Conservation (phyloP, 92 coral and sea anemone species). For the Galaxea fascicularis region DNA sequence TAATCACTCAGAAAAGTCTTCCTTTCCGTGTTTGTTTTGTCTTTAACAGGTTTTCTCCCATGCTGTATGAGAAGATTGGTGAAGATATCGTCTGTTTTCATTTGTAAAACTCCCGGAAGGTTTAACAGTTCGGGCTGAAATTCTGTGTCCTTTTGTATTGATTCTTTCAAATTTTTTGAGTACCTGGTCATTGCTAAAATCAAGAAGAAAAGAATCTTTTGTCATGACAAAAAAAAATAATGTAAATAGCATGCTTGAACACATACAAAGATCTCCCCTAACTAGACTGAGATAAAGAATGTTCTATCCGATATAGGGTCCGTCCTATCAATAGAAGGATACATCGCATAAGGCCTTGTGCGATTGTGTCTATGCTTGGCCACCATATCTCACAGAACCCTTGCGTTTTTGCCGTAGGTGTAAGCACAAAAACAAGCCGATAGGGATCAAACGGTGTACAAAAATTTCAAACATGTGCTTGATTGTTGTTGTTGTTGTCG, state of each 20-base stretch:
- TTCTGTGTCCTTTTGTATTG: slow-evolving; percentile 21
- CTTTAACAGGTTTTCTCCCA: slow-evolving; percentile 18
- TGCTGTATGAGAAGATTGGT: slow-evolving; percentile 55
- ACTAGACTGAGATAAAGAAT: no score
- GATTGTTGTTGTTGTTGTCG: background rate
- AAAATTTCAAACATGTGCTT: background rate
- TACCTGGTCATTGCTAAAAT: background rate
- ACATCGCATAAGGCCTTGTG: background rate
- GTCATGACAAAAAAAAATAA: no score
- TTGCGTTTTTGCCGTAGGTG: background rate
- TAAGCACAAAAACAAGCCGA: background rate
- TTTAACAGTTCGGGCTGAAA: slow-evolving; percentile 32
- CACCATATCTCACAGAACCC: background rate
- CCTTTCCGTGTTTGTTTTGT: background rate
- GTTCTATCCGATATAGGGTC: background rate
- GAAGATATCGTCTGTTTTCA: slow-evolving; percentile 48
- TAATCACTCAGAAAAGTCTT: slow-evolving; percentile 5
- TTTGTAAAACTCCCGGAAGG: background rate
- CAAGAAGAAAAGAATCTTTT: background rate
- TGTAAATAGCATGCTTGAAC: no score
- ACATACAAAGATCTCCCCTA: no score
- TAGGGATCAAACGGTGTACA: background rate
- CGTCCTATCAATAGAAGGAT: background rate
- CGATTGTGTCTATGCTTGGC: background rate
- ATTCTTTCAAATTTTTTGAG: slow-evolving; percentile 15